Evolutionary conservation across 1,140 invertebrate genomes (phyloP), one percentile per base, ranked within the genome.

Genomic region (Drosophila littoralis): DNA sequence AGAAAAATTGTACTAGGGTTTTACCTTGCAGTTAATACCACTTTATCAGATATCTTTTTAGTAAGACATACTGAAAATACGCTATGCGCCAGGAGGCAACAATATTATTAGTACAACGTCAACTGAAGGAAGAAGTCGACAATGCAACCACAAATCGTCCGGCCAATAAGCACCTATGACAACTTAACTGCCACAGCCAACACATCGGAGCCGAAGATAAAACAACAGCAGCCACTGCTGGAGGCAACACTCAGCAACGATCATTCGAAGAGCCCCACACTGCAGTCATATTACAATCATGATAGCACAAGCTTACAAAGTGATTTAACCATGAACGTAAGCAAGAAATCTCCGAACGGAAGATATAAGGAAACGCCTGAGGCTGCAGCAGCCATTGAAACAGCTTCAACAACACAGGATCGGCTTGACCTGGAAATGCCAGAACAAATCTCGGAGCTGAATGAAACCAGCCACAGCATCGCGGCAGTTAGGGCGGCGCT

Each of bases 161-260:
- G 91, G 69, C 91, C 91, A 42, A 65, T 86, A 46, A 92, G 91
- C 80, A 86, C 86, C 54, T 92, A 92, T 64, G 91, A 92, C 54
- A 92, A 92, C 79, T 59, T 92, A 50, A 81, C 75, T 69, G 38
- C 52, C 66, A 35, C 45, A 58, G 5, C 55, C 17, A 64, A 36
- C 51, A 45, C 51, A 63, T 7, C 46, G 28, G 10, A 45, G 13
- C 45, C 65, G 35, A 68, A 61, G 38, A 10, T 32, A 13, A 60
- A 43, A 40, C 61, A 64, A n/a, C 68, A 57, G 17, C 36, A 61
- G 10, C 48, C 67, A 42, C 12, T 4, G 40, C 40, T 12, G 5
- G 40, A 42, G 10, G 40, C 76, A 68, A 38, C 61, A 60, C 22
- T 0, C 64, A 58, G 33, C 58, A 69, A 1, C 58, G 22, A 5